Conservation (phyloP, 2,888 invertebrate genomes). For the Lagria hirta region DNA sequence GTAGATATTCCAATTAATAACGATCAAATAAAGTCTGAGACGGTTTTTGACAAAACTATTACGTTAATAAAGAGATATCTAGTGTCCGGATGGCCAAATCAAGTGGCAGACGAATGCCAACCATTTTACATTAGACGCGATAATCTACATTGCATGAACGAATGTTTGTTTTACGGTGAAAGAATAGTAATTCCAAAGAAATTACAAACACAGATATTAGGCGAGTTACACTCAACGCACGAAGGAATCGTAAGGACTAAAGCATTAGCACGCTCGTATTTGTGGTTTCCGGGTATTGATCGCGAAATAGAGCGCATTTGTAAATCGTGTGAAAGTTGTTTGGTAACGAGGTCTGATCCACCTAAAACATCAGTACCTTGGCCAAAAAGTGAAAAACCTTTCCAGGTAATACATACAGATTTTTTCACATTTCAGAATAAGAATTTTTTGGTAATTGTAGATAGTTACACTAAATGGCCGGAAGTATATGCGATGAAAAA, state of each 20-base stretch:
- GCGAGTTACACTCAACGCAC: conserved; percentile 35
- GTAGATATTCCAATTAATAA: no score
- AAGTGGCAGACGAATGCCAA: not conserved
- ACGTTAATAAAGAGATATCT: no score
- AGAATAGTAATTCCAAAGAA: conserved; percentile 29
- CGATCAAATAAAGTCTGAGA: no score
- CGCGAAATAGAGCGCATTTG: not conserved
- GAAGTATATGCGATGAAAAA: conserved; percentile 6
- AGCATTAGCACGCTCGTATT: conserved; percentile 27
- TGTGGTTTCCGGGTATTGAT: not conserved
- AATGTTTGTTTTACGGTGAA: not conserved
- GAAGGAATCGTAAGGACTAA: conserved; percentile 40
- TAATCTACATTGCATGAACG: not conserved
- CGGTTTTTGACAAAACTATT: no score
- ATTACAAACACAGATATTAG: conserved; percentile 24
- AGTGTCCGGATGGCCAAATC: not conserved
- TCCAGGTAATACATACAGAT: not conserved
- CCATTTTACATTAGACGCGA: not conserved
- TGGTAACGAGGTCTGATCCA: not conserved
- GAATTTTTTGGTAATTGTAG: conserved; percentile 7
- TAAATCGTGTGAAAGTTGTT: not conserved
- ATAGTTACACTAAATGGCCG: conserved; percentile 3
- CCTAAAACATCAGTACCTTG: not conserved
- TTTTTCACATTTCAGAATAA: not conserved
- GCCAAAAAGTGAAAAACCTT: not conserved